A percentile compares a stretch with the other conserved stretches of the same genome.
These are phyloP conservation scores for Macrotrachela quadricornifera DNA, from an alignment of 1,140 invertebrate species.

Conservation along the genomic window DNA sequence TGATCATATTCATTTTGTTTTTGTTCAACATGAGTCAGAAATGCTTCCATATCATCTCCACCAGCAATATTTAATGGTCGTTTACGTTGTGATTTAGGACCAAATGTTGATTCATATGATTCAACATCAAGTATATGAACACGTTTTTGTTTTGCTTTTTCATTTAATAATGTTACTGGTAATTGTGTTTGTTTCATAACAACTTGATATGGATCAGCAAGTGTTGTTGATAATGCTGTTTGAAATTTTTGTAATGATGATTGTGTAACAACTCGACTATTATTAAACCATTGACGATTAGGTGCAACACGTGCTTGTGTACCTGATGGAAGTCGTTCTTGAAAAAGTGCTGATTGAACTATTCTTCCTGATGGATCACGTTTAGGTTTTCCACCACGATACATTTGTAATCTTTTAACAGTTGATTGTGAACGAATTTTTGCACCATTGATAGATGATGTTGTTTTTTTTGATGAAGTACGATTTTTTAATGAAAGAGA, in stretches of 20 bases:
- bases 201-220: constrained; percentile 88
- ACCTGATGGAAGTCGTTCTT: constrained; percentile 65
- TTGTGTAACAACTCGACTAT: constrained; percentile 57
- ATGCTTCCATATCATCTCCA: constrained; percentile 8
- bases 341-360: constrained; percentile 72
- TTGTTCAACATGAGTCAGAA: constrained; percentile 19
- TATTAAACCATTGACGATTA: constrained; percentile 90
- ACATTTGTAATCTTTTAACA: constrained; percentile 88
- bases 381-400: constrained; percentile 83
- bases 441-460: too few species aligned
- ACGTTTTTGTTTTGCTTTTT: constrained; percentile 59
- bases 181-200: constrained; percentile 85
- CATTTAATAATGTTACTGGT: constrained; percentile 77
- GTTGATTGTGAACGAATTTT: constrained; percentile 43
- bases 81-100: constrained; percentile 74
- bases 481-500: too few species aligned
- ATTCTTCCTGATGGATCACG: constrained; percentile 75
- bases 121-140: constrained; percentile 88
- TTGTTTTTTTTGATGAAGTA: too few species aligned
- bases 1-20: constrained; percentile 13
- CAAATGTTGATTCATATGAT: constrained; percentile 77
- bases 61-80: constrained; percentile 54
- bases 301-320: constrained; percentile 80
- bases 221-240: constrained; percentile 70
- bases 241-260: constrained; percentile 86